These are phyloP conservation scores for Ceuthmochares aereus DNA, from an alignment of 2,113 vertebrate species.

Conservation along the genomic window DNA sequence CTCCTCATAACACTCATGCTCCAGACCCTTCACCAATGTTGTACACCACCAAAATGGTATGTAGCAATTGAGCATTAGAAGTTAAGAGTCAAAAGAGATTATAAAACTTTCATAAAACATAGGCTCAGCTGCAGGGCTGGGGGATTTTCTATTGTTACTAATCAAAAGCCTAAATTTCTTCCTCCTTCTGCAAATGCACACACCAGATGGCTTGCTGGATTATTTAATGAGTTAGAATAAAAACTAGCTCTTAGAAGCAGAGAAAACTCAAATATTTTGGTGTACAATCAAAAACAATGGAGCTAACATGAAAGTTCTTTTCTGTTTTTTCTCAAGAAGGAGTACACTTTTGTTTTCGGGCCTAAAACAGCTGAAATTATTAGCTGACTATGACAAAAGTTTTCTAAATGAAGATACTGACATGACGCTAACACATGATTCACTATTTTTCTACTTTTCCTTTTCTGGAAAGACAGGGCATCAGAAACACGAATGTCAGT, in stretches of 20 bases:
- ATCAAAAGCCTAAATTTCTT: not conserved
- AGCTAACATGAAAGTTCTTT: not conserved
- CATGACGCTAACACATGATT: not conserved
- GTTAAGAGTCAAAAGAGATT: not conserved
- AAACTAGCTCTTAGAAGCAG: not conserved
- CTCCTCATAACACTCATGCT: too few species aligned
- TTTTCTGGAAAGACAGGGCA: not conserved
- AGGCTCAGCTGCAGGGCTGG: not conserved
- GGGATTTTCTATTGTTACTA: not conserved
- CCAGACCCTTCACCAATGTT: too few species aligned
- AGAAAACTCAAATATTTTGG: not conserved
- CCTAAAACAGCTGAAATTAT: not conserved
- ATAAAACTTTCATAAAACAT: not conserved
- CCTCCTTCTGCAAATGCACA: not conserved
- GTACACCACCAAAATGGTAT: not conserved
- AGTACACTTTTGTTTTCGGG: not conserved
- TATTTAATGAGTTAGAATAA: constrained; percentile 13
- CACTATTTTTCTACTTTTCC: not conserved
- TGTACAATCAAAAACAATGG: not conserved
- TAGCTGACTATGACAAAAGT: not conserved
- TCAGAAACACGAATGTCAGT: not conserved
- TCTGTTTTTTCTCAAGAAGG: not conserved
- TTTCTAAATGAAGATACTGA: not conserved
- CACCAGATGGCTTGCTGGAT: not conserved
- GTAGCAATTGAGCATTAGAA: not conserved